Base-by-base conservation (phyloP, 2,797 vertebrate species). In the Chelonia mydas region DNA sequence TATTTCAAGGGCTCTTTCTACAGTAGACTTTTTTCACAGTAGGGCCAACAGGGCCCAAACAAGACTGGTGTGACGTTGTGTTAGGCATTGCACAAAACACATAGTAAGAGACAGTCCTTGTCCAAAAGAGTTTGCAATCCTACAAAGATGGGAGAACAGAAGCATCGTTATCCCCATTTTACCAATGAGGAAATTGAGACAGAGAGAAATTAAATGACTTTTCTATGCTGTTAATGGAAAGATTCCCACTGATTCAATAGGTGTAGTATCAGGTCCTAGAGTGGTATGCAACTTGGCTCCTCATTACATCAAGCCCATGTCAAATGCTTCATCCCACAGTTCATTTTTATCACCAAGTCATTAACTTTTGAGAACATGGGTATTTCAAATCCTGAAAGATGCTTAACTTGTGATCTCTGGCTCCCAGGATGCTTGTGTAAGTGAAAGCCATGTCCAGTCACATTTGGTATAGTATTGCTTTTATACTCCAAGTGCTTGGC, bases 181-280 rank as follows among this genome's bases (percentile, higher is more conserved):
- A 72, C 94, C 93, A 51, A 87, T 55, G 49, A 3, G 1, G 41
- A 37, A 72, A 82, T 25, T 2, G 41, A 68, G 68, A 61, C 21
- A 72, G 37, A 74, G n/a, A 12, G 80, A 95, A 90, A 96, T 94
- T 84, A 97, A 50, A 50, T 13, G 49, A 50, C 49, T 50, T 13
- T 50, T 50, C 49, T 50, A 11, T 50, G 49, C 13, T 50, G 49
- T 50, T 50, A 15, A 50, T 50, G 49, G 49, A 50, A 50, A 94
- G 94, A 97, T 97, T 96, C 96, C 94, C 94, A 91, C 55, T 96
- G 81, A 94, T 96, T 93, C 94, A 96, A 94, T 97, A 96, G 96
- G 96, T 96, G 97, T 97, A 97, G 96, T 97, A 97, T 97, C 96
- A 97, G n/a, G 95, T 96, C 95, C 96, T 95, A 97, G 97, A 97